Evolutionary conservation across 2,113 vertebrate species (phyloP).

Genomic region (Azemiops feae): DNA sequence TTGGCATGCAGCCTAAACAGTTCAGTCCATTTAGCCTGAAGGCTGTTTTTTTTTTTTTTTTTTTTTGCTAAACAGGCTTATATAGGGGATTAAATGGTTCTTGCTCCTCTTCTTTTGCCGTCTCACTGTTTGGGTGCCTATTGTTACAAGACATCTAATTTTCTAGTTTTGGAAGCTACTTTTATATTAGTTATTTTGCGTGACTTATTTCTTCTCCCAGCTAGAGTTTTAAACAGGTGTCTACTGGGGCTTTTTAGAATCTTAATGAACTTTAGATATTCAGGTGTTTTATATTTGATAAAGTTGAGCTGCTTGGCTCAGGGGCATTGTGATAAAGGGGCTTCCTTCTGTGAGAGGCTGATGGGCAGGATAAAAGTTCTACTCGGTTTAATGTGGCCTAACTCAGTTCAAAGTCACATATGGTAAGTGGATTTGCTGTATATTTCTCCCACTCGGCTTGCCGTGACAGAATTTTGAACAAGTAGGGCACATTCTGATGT

Average conservation of each 20-base stretch:
- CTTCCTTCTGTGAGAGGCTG: neutral
- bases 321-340: constrained; percentile 2
- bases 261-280: constrained; percentile 7
- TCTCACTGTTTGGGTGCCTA: constrained; percentile 17
- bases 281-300: constrained; percentile 12
- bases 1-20: constrained; percentile 5
- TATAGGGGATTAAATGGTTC: neutral
- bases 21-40: constrained; percentile 5
- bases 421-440: neutral
- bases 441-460: neutral
- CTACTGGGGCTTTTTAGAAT: neutral
- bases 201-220: neutral
- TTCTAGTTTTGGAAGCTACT: constrained; percentile 24
- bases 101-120: neutral
- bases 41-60: neutral
- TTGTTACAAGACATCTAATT: constrained; percentile 13
- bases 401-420: neutral
- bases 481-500: neutral
- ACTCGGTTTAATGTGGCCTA: neutral
- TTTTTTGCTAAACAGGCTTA: constrained; percentile 1
- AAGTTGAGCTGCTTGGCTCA: constrained; percentile 2
- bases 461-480: neutral
- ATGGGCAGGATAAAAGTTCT: constrained; percentile 7
- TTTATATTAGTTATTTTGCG: constrained; percentile 6
- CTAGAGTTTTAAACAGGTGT: neutral